Base-by-base conservation (phyloP, 1,140 invertebrate species). In the Zaprionus vittiger region DNA sequence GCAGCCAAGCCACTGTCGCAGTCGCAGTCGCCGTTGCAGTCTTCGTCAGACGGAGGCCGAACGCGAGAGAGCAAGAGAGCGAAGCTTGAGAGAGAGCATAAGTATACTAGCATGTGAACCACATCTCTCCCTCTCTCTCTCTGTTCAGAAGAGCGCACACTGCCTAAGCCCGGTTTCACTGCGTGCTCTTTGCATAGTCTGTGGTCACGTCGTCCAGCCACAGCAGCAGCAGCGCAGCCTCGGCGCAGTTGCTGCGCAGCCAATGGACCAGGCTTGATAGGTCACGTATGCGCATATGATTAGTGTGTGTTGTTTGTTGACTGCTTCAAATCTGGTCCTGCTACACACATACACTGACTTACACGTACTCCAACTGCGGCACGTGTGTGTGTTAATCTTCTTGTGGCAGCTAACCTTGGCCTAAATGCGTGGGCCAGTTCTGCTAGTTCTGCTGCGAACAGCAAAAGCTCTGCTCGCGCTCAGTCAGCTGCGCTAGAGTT, bases 261-360 rank as follows among this genome's bases (percentile, higher is more conserved):
- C 47, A 54, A 74, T 66, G 57, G 63, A 52, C 63, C 74, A 62
- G 31, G 37, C 38, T 57, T 76, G 79, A 83, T 74, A 60, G 74
- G 85, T 90, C 85, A 89, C 81, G 85, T 84, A 87, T 79, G 81
- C 83, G 84, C 73, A 72, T 77, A 69, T 77, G 80, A 86, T 77
- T 87, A 77, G 64, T 59, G 63, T 34, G 11, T 67, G 52, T 28
- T 67, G 52, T 28, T 28, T 72, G 54, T 52, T 73, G 26, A 47
- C 62, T 54, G 7, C 54, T 66, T 26, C 41, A 82, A 77, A 86
- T 80, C 80, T 83, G 72, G 83, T 87, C 84, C 83, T 87, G 83
- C 59, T 75, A 75, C 49, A 67, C 28, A 22, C 37, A 56, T 37
- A 57, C 49, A 69, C 22, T 0, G 0, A 22, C 67, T 70, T 63